Conservation (phyloP, 2,888 invertebrate genomes). For the Malthinus seriepunctatus region DNA sequence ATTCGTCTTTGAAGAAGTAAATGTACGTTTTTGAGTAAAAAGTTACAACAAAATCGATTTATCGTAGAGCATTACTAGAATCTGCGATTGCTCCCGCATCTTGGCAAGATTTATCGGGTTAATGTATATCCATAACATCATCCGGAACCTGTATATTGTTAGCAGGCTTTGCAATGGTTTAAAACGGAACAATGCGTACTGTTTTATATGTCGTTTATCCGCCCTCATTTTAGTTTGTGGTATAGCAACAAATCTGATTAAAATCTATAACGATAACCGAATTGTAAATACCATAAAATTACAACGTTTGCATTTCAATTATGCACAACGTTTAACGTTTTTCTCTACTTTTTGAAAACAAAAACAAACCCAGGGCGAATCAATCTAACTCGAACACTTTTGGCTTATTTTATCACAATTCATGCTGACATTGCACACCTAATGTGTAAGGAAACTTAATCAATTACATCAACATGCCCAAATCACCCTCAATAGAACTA, state of each 20-base stretch:
- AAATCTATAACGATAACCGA: too few relatives aligned
- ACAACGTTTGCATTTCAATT: too few relatives aligned
- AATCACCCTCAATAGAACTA: too few relatives aligned
- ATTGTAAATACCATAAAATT: too few relatives aligned
- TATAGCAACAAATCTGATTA: neutral
- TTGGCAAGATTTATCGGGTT: slow-evolving; percentile 5
- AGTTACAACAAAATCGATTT: slow-evolving; percentile 6
- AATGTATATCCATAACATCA: slow-evolving; percentile 6
- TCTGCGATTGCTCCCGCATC: slow-evolving; percentile 7
- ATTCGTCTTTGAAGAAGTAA: slow-evolving; percentile 1
- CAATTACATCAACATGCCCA: too few relatives aligned
- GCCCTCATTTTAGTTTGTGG: slow-evolving; percentile 8
- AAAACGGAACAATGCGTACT: slow-evolving; percentile 19
- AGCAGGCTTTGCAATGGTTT: slow-evolving; percentile 1
- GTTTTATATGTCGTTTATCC: slow-evolving; percentile 20
- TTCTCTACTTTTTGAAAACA: too few relatives aligned
- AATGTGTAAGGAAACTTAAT: too few relatives aligned
- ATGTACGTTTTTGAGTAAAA: slow-evolving; percentile 6
- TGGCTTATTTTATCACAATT: too few relatives aligned
- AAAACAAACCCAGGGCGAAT: too few relatives aligned
- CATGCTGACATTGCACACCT: too few relatives aligned
- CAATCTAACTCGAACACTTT: too few relatives aligned
- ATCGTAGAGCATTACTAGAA: slow-evolving; percentile 4
- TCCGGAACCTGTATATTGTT: slow-evolving; percentile 15
- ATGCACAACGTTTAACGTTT: too few relatives aligned